Conservation (phyloP, 2,113 vertebrate genomes). For the Peromyscus polionotus region DNA sequence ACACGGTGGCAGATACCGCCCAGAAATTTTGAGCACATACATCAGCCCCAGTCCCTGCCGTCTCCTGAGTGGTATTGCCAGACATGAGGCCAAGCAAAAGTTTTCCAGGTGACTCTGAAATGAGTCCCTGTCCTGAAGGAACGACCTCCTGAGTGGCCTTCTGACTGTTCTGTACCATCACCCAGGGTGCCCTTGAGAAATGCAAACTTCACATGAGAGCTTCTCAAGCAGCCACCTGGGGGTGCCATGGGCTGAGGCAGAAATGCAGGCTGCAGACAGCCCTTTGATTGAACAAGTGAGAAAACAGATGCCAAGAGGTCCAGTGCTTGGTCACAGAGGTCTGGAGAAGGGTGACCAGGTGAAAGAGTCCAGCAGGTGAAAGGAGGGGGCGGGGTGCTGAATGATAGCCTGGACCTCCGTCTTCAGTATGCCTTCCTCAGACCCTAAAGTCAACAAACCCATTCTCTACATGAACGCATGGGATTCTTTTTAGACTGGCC, state of each 20-base stretch:
- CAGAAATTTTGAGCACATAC: not conserved
- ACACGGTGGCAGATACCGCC: not conserved
- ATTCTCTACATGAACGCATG: not conserved
- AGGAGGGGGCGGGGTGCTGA: not conserved
- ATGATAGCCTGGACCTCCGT: not conserved
- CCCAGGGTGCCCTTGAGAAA: not conserved
- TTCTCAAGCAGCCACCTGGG: not conserved
- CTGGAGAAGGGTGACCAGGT: not conserved
- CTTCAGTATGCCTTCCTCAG: not conserved
- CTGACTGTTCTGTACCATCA: not conserved
- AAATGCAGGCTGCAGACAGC: not conserved
- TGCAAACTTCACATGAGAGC: not conserved
- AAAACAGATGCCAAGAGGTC: not conserved
- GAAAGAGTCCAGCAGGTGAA: not conserved
- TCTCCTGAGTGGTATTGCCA: not conserved
- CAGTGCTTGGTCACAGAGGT: not conserved
- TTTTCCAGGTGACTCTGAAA: not conserved
- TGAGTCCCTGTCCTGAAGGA: not conserved
- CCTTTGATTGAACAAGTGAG: not conserved
- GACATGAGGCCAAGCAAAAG: conserved; percentile 16
- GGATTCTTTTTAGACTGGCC: not conserved
- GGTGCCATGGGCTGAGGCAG: not conserved
- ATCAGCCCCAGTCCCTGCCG: not conserved
- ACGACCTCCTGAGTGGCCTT: not conserved
- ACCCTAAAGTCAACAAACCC: not conserved